These are phyloP conservation scores for Epizoanthus illoricatus DNA, from an alignment of 92 coral and sea anemone species.

Conservation along the genomic window DNA sequence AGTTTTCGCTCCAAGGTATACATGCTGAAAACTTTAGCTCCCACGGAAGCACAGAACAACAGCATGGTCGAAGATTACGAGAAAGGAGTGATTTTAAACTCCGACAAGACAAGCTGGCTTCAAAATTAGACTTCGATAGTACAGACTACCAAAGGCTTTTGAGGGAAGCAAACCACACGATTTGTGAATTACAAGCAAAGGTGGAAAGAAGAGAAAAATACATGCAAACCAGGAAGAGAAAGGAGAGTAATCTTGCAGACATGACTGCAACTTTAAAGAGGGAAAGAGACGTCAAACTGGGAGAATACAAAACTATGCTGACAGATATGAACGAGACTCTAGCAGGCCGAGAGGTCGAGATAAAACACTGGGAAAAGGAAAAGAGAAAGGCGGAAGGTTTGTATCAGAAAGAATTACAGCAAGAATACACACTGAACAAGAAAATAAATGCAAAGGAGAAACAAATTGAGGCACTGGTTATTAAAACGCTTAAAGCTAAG, in stretches of 20 bases:
- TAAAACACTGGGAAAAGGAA: constrained; percentile 40
- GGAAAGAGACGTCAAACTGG: constrained; percentile 57
- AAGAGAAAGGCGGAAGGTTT: constrained; percentile 40
- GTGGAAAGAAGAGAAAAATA: constrained; percentile 50
- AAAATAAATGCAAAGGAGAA: constrained; percentile 57
- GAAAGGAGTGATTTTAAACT: constrained; percentile 45
- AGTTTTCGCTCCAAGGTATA: neutral
- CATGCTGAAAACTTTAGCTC: neutral
- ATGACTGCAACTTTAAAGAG: constrained; percentile 35
- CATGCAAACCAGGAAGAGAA: constrained; percentile 43
- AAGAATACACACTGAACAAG: constrained; percentile 44
- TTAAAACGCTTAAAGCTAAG: constrained; percentile 51
- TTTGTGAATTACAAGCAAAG: constrained; percentile 44
- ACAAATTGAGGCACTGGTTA: constrained; percentile 49
- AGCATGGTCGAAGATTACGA: constrained; percentile 47
- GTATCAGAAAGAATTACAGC: constrained; percentile 46
- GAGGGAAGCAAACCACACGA: constrained; percentile 44
- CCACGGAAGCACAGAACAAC: constrained; percentile 21
- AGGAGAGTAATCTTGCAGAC: constrained; percentile 48
- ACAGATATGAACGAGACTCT: constrained; percentile 57
- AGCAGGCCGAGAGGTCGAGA: constrained; percentile 34
- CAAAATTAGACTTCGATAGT: constrained; percentile 52
- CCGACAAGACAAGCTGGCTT: constrained; percentile 55
- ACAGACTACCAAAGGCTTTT: constrained; percentile 46
- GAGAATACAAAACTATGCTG: constrained; percentile 44